phyloP scores from a whole-genome alignment of 2,888 invertebrate genomes.

The Morpho deidamia region DNA sequence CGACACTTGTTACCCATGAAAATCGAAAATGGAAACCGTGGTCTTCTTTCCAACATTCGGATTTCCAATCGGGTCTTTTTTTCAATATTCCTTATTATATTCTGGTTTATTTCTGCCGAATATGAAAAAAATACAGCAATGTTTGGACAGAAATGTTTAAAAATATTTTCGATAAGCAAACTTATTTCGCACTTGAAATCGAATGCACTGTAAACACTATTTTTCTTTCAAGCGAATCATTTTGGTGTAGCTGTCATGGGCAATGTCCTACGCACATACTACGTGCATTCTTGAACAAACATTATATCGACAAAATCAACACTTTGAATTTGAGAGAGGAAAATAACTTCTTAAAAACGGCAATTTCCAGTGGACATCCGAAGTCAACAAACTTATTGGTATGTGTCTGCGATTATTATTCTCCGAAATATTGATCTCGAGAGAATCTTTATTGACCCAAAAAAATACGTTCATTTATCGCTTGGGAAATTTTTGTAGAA shows the following conservation, averaged over 20 bases:
- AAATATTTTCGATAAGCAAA: not conserved
- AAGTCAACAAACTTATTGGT: conserved; percentile 18
- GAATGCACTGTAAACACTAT: not conserved
- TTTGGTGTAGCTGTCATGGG: conserved; percentile 2
- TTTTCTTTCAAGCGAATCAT: not conserved
- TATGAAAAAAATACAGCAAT: too few species aligned
- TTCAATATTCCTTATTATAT: too few species aligned
- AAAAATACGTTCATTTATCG: not conserved
- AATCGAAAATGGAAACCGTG: too few species aligned
- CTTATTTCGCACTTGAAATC: not conserved
- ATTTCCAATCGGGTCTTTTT: too few species aligned
- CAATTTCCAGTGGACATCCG: conserved; percentile 7
- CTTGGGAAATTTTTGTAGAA: not conserved
- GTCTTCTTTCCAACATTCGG: too few species aligned
- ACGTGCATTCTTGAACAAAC: conserved; percentile 12
- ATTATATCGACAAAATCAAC: conserved; percentile 15
- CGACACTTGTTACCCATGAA: too few species aligned
- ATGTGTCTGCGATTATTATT: conserved; percentile 13
- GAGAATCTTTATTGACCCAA: conserved; percentile 3
- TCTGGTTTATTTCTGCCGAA: too few species aligned
- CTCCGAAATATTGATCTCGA: not conserved
- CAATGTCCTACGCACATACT: not conserved
- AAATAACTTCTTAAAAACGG: conserved; percentile 4
- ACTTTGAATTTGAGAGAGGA: conserved; percentile 7
- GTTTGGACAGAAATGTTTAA: not conserved